Evolutionary conservation across 2,888 invertebrate species (phyloP), one percentile per base, ranked within the genome.

Genomic region (Agriotes lineatus): DNA sequence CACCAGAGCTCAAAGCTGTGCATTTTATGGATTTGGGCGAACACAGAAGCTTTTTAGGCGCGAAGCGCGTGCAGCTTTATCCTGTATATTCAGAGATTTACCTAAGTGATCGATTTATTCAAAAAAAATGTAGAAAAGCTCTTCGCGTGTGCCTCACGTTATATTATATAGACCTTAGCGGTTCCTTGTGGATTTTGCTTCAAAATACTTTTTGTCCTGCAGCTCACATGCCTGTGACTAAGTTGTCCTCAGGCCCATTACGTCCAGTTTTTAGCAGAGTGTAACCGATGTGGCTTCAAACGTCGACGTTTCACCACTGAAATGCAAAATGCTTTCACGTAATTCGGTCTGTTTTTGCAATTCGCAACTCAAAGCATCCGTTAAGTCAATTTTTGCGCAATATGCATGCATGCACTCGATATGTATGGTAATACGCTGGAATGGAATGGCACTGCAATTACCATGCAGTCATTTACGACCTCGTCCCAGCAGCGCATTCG

Each of bases 111-210:
- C 48, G 48, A 48, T 48, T 48, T 48, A 48, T 48, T 48, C 48
- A 48, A 25, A 48, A 48, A n/a, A 48, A 48, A 48, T 48, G 48
- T 48, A 48, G 48, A 48, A 48, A 48, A 48, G 48, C 52, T 52
- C 33, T 35, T 16, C 33, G 33, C 52, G 52, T 33, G 52, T 33
- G 48, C 22, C 52, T 52, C 52, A 30, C 52, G 7, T 33, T 52
- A 35, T 52, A 35, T 52, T 52, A 52, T 35, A 19, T 35, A 52
- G 52, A 35, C 52, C 33, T 52, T 52, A 52, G 33, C 52, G 48
- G 52, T 52, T 52, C 52, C 33, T 52, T 52, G 33, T 12, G 52
- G 52, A 52, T 52, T 52, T 52, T 19, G 33, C 52, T 35, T 52
- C 52, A 52, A 52, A 48, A 52, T 19, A 52, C 22, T 48, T 50